A percentile compares a stretch with the other conserved stretches of the same genome.
These are phyloP conservation scores for Andrena trimmerana DNA, from an alignment of 2,888 invertebrate genomes.

Conservation along the genomic window DNA sequence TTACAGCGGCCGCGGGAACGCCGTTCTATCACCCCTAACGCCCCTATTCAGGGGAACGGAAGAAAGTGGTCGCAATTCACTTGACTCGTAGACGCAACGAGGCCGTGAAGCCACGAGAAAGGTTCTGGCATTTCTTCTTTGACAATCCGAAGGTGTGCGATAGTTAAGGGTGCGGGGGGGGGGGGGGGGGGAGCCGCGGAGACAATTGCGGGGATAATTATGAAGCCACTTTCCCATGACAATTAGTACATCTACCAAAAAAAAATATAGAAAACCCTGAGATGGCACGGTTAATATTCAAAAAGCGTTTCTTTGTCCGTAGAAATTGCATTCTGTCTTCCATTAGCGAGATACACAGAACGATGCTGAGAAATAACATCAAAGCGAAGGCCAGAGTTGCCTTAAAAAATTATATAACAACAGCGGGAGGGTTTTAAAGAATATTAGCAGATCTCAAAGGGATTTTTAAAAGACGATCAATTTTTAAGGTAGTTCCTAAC, in stretches of 20 bases:
- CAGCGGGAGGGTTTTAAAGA: too few relatives aligned
- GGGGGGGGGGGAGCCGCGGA: background rate
- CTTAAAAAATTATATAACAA: too few relatives aligned
- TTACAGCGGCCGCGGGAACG: conserved; percentile 11
- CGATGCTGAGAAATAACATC: too few relatives aligned
- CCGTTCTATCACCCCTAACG: conserved; percentile 18
- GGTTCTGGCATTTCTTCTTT: conserved; percentile 32
- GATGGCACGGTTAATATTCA: conserved; percentile 1
- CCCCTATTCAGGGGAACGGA: conserved; percentile 24
- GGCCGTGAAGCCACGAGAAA: conserved; percentile 5
- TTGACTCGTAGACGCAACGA: conserved; percentile 40
- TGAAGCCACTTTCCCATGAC: conserved; percentile 28
- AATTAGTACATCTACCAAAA: conserved; percentile 1
- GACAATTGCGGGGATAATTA: conserved; percentile 17
- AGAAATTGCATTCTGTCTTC: background rate
- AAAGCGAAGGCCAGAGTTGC: too few relatives aligned
- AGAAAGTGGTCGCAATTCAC: conserved; percentile 44
- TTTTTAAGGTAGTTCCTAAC: too few relatives aligned
- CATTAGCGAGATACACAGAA: background rate
- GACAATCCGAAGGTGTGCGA: conserved; percentile 14
- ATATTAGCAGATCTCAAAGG: too few relatives aligned
- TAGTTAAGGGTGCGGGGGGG: background rate
- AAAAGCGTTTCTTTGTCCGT: conserved; percentile 6
- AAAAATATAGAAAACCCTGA: too few relatives aligned
- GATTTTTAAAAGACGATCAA: too few relatives aligned